Evolutionary conservation across 1,140 invertebrate species (phyloP).

Genomic region (Drosophila funebris): DNA sequence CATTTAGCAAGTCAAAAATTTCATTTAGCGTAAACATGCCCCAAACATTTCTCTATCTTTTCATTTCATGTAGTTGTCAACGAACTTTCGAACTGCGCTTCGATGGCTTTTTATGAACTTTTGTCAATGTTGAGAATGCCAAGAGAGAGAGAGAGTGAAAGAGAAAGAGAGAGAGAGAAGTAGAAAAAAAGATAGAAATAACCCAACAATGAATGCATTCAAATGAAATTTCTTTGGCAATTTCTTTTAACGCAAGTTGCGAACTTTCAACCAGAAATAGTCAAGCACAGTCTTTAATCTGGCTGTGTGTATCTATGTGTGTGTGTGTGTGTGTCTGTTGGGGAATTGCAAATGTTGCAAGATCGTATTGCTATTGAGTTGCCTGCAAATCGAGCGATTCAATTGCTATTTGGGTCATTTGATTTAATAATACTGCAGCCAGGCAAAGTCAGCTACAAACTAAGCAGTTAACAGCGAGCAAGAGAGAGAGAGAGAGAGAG

Average conservation of each 20-base stretch:
- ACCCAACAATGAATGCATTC: slow-evolving; percentile 48
- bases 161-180: not conserved
- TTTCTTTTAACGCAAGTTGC: slow-evolving; percentile 32
- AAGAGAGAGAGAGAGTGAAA: not conserved
- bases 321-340: slow-evolving; percentile 11
- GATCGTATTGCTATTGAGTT: slow-evolving; percentile 23
- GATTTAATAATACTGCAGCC: slow-evolving; percentile 68
- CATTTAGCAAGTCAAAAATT: slow-evolving; percentile 68
- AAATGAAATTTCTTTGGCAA: slow-evolving; percentile 47
- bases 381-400: slow-evolving; percentile 71
- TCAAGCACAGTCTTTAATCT: slow-evolving; percentile 35
- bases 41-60: slow-evolving; percentile 5
- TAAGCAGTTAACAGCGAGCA: not conserved
- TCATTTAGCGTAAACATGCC: too few species aligned
- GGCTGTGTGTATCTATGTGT: not conserved
- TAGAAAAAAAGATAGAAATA: slow-evolving; percentile 28
- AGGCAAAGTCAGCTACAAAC: not conserved
- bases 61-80: slow-evolving; percentile 10
- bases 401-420: slow-evolving; percentile 76
- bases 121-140: slow-evolving; percentile 30
- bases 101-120: slow-evolving; percentile 74
- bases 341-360: slow-evolving; percentile 52
- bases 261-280: slow-evolving; percentile 38
- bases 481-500: not conserved
- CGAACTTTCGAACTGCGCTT: slow-evolving; percentile 43